phyloP scores from a whole-genome alignment of 2,113 vertebrate genomes.

The Gadus chalcogrammus region DNA sequence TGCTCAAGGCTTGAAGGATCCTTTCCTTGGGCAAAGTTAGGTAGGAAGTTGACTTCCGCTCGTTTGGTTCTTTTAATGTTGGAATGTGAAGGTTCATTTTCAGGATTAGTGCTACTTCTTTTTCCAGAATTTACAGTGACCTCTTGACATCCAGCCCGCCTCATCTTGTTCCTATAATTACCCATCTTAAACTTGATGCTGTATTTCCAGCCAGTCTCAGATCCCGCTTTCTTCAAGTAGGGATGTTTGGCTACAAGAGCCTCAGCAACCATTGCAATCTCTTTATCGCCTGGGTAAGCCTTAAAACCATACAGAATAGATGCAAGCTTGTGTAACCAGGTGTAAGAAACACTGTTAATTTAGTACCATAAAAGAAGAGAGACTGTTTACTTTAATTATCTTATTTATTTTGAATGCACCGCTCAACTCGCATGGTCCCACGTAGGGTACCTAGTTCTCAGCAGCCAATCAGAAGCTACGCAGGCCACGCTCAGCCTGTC shows the following conservation, averaged over 20 bases:
- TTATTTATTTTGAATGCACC: no score
- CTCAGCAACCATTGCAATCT: constrained; percentile 24
- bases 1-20: constrained; percentile 30
- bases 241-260: constrained; percentile 2
- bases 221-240: constrained; percentile 32
- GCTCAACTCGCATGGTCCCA: no score
- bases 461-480: no score
- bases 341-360: no score
- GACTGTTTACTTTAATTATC: no score
- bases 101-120: constrained; percentile 28
- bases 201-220: constrained; percentile 36
- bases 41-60: constrained; percentile 36
- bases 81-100: constrained; percentile 29
- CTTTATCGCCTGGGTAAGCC: constrained; percentile 38
- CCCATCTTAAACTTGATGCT: constrained; percentile 40
- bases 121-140: constrained; percentile 41
- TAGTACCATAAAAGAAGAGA: no score
- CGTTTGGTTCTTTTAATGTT: constrained; percentile 26
- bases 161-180: constrained; percentile 35
- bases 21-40: constrained; percentile 42
- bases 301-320: constrained; percentile 40
- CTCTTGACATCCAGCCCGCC: constrained; percentile 31
- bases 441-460: no score
- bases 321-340: constrained; percentile 30
- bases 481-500: no score